These are phyloP conservation scores for Epicauta chinensis DNA, from an alignment of 1,140 invertebrate species.

Conservation along the genomic window DNA sequence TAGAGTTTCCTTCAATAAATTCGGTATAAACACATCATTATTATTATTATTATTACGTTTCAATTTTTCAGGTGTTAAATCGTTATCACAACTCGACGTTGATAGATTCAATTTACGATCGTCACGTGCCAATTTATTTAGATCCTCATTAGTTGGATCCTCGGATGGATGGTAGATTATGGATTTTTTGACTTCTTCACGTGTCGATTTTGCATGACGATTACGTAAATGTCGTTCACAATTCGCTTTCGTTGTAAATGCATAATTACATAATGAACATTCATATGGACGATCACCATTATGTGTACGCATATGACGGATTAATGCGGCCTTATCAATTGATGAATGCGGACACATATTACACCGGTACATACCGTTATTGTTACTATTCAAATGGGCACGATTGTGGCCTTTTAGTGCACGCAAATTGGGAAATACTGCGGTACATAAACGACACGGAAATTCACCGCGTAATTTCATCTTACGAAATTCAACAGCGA, in stretches of 20 bases:
- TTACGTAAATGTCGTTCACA: constrained; percentile 86
- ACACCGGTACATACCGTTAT: constrained; percentile 75
- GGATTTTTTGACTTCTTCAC: constrained; percentile 79
- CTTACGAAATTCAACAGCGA: constrained; percentile 69
- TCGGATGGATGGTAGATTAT: constrained; percentile 82
- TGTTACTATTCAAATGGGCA: constrained; percentile 63
- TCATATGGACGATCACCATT: constrained; percentile 93
- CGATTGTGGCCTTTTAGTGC: constrained; percentile 85
- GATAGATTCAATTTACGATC: constrained; percentile 17
- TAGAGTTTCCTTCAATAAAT: constrained; percentile 21
- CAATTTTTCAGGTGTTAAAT: constrained; percentile 28
- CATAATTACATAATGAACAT: constrained; percentile 88
- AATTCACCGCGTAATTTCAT: constrained; percentile 86
- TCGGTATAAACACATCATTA: constrained; percentile 15
- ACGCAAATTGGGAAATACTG: constrained; percentile 80
- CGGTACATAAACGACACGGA: constrained; percentile 77
- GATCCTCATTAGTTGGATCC: constrained; percentile 68
- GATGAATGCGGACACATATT: constrained; percentile 88
- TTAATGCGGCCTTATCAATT: constrained; percentile 82
- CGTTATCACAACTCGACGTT: constrained; percentile 23
- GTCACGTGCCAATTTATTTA: constrained; percentile 48
- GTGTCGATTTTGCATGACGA: constrained; percentile 74
- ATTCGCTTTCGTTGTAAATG: constrained; percentile 93
- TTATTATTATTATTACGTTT: too few relatives aligned
- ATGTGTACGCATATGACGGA: constrained; percentile 86